Base-by-base conservation (phyloP, 2,888 invertebrate species). In the Drosophila ezoana region DNA sequence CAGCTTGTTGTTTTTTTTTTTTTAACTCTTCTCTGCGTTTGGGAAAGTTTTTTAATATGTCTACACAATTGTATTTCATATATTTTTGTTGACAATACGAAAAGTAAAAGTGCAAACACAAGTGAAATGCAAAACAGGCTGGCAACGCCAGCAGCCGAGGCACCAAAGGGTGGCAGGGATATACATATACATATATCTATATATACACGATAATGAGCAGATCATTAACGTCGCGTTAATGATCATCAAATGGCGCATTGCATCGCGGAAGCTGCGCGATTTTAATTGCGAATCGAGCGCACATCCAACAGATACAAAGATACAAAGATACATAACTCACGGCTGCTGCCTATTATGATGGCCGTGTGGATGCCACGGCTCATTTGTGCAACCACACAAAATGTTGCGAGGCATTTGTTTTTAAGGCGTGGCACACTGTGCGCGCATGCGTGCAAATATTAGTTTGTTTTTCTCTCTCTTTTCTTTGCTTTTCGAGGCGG, bases 391-490 rank as follows among this genome's bases (percentile, higher is more conserved):
- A 56, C 79, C 73, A 56, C 69, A 71, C 37, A 65, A 54, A 54
- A 57, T 53, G 52, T 16, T 11, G 49, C 58, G 33, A 16, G 20
- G 49, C 45, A 32, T 38, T 18, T 38, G 38, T 40, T 48, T n/a
- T 5, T 5, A 20, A 41, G 67, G 77, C 81, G 81, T 80, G 80
- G 71, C 78, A 68, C 66, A 41, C 56, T 68, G 82, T 85, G 82
- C 82, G 85, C 81, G 85, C 81, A 82, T 82, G 81, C 81, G 74
- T 85, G 81, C 78, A 69, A 66, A 18, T 63, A 69, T 52, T 56
- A 57, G 51, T 35, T 49, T 49, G 38, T 16, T 40, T 49, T 33
- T 56, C 9, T 40, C 52, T 45, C 40, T 16, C 20, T 23, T 54
- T 44, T 45, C 14, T 61, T 49, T 69, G 78, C 37, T 61, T 72